Evolutionary conservation across 2,113 vertebrate species (phyloP), one percentile per base, ranked within the genome.

Genomic region (Pygoscelis adeliae): DNA sequence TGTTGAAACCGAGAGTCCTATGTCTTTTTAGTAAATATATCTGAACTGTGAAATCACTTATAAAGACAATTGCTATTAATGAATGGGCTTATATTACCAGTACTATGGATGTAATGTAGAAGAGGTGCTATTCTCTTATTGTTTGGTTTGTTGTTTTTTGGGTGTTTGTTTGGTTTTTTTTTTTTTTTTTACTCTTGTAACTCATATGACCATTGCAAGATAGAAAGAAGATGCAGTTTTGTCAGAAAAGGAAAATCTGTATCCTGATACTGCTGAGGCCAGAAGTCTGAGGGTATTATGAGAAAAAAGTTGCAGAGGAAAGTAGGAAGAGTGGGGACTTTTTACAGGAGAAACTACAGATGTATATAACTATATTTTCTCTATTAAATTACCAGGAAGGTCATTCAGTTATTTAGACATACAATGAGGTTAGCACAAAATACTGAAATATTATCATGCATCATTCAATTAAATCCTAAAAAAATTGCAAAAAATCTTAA

Each of bases 281-380:
- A 44, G 62, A 77, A 40, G 11, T 82, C 17, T n/a, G 30, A 44
- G 9, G 13, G 7, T 47, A 63, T 32, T 13, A 7, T 59, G 49
- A 58, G 10, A 69, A 10, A 65, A n/a, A 61, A 56, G 4, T 71
- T 70, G 29, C 36, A 66, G 25, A 87, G 3, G 1, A 50, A 80
- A 46, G 40, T 34, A 29, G 12, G 29, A 74, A 83, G 12, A 66
- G 8, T 0, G 0, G 21, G 12, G 9, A 15, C 40, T 44, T 83
- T 86, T 49, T 11, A 36, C 3, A 15, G 11, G 25, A 25, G 15
- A 76, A 20, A 52, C 3, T 56, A 62, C 9, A 61, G 3, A 47
- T 3, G 1, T 55, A 32, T 42, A 10, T 22, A 52, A 52, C 30
- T 8, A 10, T 42, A 42, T 69, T 56, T 79, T 90, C 30, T 70